Percentiles rank a stretch among this genome's conserved stretches.
These are phyloP conservation scores for Chelidonichthys spinosus DNA, from an alignment of 2,797 vertebrate genomes.

Conservation along the genomic window DNA sequence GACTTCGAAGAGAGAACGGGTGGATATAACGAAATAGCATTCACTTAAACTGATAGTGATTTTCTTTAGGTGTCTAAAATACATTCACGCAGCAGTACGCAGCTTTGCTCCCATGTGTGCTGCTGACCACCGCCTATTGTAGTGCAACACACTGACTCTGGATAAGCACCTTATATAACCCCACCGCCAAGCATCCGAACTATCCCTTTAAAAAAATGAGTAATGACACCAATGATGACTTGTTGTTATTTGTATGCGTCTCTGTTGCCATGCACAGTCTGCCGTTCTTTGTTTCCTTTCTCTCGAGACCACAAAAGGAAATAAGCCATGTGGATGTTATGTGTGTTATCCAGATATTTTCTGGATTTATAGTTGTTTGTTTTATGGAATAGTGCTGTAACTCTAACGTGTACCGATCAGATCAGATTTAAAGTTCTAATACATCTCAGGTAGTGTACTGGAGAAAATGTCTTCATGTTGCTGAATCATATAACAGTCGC, in stretches of 20 bases:
- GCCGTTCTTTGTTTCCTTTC: conserved; percentile 25
- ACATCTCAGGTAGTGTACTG: not conserved
- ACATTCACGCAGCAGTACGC: not conserved
- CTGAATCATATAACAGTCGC: not conserved
- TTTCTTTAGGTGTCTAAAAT: not conserved
- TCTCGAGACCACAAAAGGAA: conserved; percentile 31
- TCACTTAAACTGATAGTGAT: not conserved
- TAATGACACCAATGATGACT: not conserved
- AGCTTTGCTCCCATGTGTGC: not conserved
- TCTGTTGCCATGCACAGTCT: conserved; percentile 12
- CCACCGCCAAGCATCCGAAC: not conserved
- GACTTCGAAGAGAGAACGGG: not conserved
- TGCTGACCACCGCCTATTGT: not conserved
- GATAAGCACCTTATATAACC: not conserved
- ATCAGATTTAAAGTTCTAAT: not conserved
- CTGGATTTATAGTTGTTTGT: conserved; percentile 8
- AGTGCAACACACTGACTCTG: not conserved
- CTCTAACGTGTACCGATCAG: not conserved
- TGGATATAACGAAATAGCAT: no score
- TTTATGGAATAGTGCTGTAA: not conserved
- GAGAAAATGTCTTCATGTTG: conserved; percentile 1
- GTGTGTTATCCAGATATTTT: conserved; percentile 5
- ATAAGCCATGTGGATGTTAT: conserved; percentile 21
- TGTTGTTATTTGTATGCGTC: conserved; percentile 4
- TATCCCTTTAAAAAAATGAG: conserved; percentile 11